A percentile compares a stretch with the other conserved stretches of the same genome.
phyloP scores from a whole-genome alignment of 1,140 invertebrate species.

The Potamilus streckersoni region DNA sequence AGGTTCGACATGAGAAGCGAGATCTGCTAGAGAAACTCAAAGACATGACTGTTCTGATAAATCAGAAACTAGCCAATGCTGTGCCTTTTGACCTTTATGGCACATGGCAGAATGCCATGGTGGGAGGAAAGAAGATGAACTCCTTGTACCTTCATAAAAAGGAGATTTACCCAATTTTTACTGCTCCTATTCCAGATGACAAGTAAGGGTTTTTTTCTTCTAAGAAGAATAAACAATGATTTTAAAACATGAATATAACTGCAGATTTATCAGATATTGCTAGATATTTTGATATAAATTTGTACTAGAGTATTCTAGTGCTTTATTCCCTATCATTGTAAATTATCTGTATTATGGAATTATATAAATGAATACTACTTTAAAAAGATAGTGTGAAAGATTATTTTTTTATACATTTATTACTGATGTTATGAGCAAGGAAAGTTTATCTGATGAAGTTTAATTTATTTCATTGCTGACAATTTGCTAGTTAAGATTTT shows the following conservation, averaged over 20 bases:
- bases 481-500: too few relatives aligned
- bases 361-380: neutral
- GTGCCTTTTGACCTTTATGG: conserved; percentile 84
- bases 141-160: conserved; percentile 74
- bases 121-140: conserved; percentile 83
- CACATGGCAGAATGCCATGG: conserved; percentile 70
- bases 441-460: too few relatives aligned
- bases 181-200: conserved; percentile 79
- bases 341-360: neutral
- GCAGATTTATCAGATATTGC: too few relatives aligned
- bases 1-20: conserved; percentile 89
- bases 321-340: neutral
- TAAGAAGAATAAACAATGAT: neutral
- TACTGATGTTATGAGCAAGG: too few relatives aligned
- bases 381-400: too few relatives aligned
- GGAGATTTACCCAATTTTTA: conserved; percentile 78
- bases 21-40: conserved; percentile 87
- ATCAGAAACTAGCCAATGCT: conserved; percentile 80
- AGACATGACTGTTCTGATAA: conserved; percentile 79
- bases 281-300: neutral
- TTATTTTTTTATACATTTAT: too few relatives aligned
- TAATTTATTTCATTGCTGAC: too few relatives aligned
- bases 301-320: neutral
- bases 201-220: conserved; percentile 71
- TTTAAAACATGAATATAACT: neutral